These are phyloP conservation scores for Drosophila mulleri DNA, from an alignment of 2,888 invertebrate genomes.

Conservation along the genomic window DNA sequence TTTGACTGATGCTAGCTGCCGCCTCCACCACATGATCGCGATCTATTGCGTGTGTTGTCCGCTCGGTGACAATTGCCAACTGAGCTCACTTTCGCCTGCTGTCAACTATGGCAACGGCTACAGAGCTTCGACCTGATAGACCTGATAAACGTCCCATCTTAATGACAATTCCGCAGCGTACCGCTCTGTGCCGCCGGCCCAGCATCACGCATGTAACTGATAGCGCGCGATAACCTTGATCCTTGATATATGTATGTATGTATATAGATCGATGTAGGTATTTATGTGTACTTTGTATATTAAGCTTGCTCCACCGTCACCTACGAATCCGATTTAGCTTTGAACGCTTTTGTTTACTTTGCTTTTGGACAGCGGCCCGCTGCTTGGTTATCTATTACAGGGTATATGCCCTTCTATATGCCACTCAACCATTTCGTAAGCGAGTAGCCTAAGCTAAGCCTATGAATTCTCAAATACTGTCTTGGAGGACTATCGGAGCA, in stretches of 20 bases:
- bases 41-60: background rate
- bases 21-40: slow-evolving; percentile 59
- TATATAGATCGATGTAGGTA: background rate
- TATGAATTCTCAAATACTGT: background rate
- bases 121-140: slow-evolving; percentile 1
- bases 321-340: slow-evolving; percentile 19
- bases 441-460: too few species aligned
- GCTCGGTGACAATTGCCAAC: slow-evolving; percentile 13
- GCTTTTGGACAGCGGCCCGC: background rate
- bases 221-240: slow-evolving; percentile 70
- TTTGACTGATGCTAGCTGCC: slow-evolving; percentile 36
- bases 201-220: slow-evolving; percentile 27
- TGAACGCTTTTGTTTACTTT: slow-evolving; percentile 17
- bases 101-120: slow-evolving; percentile 8
- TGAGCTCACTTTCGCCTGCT: slow-evolving; percentile 42
- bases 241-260: slow-evolving; percentile 42
- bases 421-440: background rate
- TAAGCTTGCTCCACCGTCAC: background rate
- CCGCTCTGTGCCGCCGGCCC: slow-evolving; percentile 1
- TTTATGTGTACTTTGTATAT: background rate
- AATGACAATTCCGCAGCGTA: slow-evolving; percentile 19
- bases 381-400: background rate
- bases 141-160: slow-evolving; percentile 37
- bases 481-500: background rate
- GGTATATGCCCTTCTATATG: background rate